These are phyloP conservation scores for Embiotoca jacksoni DNA, from an alignment of 2,113 vertebrate species.

Conservation along the genomic window DNA sequence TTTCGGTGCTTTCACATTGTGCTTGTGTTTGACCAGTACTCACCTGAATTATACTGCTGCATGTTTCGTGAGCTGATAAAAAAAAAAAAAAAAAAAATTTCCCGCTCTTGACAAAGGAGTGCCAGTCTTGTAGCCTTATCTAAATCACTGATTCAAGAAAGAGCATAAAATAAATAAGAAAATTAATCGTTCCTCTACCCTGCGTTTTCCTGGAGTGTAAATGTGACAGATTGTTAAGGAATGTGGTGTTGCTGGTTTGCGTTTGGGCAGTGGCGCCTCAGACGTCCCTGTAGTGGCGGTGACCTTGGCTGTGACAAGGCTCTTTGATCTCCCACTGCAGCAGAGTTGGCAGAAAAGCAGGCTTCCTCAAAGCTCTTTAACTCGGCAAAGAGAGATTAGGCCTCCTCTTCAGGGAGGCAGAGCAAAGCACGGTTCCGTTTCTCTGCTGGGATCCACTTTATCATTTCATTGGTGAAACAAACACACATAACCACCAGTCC, in stretches of 20 bases:
- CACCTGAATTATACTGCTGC: neutral
- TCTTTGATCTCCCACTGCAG: conserved; percentile 76
- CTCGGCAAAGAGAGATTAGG: conserved; percentile 78
- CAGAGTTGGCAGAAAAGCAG: conserved; percentile 67
- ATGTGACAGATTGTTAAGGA: conserved; percentile 29
- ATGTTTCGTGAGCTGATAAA: neutral
- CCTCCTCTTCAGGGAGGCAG: conserved; percentile 61
- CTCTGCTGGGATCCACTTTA: conserved; percentile 45
- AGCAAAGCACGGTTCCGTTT: conserved; percentile 49
- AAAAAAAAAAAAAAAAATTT: neutral
- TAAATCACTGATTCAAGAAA: neutral
- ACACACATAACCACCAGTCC: conserved; percentile 28
- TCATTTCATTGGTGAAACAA: conserved; percentile 55
- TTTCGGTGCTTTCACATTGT: conserved; percentile 2
- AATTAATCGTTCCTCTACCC: neutral
- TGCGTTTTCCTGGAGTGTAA: conserved; percentile 18
- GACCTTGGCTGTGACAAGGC: conserved; percentile 76
- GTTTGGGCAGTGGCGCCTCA: conserved; percentile 13
- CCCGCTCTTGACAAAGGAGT: conserved; percentile 1
- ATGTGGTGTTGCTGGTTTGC: conserved; percentile 36
- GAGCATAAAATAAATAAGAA: neutral
- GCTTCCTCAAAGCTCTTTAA: conserved; percentile 80
- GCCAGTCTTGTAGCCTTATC: neutral
- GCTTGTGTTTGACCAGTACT: neutral
- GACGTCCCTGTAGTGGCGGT: conserved; percentile 61